Base-by-base conservation (phyloP, 1,140 invertebrate genomes). In the Leptinotarsa lineolata region DNA sequence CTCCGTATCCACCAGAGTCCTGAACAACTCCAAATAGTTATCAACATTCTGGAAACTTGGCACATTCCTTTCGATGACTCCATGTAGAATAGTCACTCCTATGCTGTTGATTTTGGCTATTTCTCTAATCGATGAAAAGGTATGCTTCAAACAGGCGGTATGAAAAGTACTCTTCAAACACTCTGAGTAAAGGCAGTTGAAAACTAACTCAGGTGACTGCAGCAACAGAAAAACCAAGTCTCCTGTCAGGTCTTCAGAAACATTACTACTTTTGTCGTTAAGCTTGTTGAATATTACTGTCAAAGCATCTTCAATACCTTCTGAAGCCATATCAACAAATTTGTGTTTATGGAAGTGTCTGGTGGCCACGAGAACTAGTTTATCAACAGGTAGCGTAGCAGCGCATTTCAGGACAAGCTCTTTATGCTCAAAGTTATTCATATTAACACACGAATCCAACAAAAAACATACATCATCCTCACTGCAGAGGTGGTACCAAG, bases 401-500 rank as follows among this genome's bases (percentile, higher is more conserved):
- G 81, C 79, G 59, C 82, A 83, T 79, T 81, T 81, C 11, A 83
- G 54, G 18, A 79, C 73, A 11, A 84, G 44, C 65, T 78, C 58
- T 70, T 74, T 80, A 12, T 74, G 22, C 58, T 79, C 24, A 2
- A 24, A 4, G 39, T 76, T 68, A 46, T 80, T 74, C 16, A 70
- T 65, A 20, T 73, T 58, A 1, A 65, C 64, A 21, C 74, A 72
- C 15, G 68, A 54, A 72, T 76, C 76, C 44, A 83, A 63, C 16
- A 83, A 39, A 4, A 66, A 61, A 39, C 73, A 58, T 4, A 84
- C 72, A 68, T 81, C 79, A 24, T 76, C 76, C 24, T 75, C 59
- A 44, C 75, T 78, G 68, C 80, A 83, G n/a, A 84, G 72, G 65
- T 79, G 67, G 4, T 60, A 68, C 79, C 79, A 83, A 11, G 74